Percentiles rank a stretch among this genome's conserved stretches.
Evolutionary conservation across 2,113 vertebrate genomes (phyloP).

Genomic region (Platichthys stellatus): DNA sequence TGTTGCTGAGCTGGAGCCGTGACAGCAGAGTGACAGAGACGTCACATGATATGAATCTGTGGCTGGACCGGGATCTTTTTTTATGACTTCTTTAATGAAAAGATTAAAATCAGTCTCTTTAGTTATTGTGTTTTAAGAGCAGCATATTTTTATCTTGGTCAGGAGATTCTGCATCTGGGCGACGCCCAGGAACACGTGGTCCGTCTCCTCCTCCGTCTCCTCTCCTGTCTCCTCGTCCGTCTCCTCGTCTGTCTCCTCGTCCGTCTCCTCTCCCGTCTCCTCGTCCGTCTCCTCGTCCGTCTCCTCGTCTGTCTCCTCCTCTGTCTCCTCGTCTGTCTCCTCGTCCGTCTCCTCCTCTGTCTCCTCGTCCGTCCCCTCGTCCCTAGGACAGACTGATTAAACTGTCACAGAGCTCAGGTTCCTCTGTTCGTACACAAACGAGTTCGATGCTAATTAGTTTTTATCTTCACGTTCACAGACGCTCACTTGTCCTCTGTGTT

Average conservation of each 20-base stretch:
- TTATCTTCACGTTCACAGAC: not conserved
- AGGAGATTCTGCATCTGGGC: too few species aligned
- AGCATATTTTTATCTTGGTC: not conserved
- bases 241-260: too few species aligned
- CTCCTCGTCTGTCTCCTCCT: too few species aligned
- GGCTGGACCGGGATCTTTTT: not conserved
- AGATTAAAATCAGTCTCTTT: not conserved
- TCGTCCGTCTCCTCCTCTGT: too few species aligned
- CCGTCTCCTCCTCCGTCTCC: too few species aligned
- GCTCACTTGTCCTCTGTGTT: not conserved
- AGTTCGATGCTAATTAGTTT: not conserved
- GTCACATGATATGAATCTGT: not conserved
- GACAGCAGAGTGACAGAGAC: constrained; percentile 3
- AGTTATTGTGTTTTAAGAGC: not conserved
- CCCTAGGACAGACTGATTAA: not conserved
- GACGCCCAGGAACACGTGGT: not conserved
- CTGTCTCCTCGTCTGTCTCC: too few species aligned
- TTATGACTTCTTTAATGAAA: not conserved
- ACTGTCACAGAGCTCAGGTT: not conserved
- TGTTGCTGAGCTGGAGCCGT: not conserved
- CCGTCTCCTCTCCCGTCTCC: too few species aligned
- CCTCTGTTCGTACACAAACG: not conserved
- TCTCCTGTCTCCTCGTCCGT: too few species aligned
- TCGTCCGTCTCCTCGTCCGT: too few species aligned
- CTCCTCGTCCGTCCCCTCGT: too few species aligned